A percentile compares a stretch with the other conserved stretches of the same genome.
Evolutionary conservation across 2,888 invertebrate genomes (phyloP).

Genomic region (Netelia melanura): DNA sequence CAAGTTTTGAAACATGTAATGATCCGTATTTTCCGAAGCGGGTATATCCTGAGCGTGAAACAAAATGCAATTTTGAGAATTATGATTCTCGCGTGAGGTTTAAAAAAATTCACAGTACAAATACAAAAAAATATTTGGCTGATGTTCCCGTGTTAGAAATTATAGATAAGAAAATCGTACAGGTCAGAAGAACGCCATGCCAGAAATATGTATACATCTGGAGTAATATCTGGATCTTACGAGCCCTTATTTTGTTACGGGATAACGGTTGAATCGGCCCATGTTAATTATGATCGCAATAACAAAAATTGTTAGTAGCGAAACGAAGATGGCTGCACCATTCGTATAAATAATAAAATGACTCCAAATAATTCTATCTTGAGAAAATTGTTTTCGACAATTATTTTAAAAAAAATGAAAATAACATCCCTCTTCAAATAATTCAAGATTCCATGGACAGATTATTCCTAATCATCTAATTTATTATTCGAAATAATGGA

Average conservation of each 20-base stretch:
- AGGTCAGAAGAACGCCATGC: constrained; percentile 81
- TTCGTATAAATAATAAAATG: background rate
- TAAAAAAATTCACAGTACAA: background rate
- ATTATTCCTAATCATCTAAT: too few relatives aligned
- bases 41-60: constrained; percentile 89
- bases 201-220: constrained; percentile 76
- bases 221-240: constrained; percentile 76
- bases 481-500: too few relatives aligned
- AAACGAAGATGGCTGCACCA: background rate
- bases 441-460: too few relatives aligned
- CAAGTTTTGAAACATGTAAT: constrained; percentile 92
- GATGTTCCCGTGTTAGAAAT: constrained; percentile 69
- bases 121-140: constrained; percentile 2
- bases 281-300: constrained; percentile 5
- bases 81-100: background rate
- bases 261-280: background rate
- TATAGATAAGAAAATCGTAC: constrained; percentile 23
- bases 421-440: background rate
- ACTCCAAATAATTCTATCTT: background rate
- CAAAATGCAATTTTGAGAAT: constrained; percentile 32
- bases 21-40: constrained; percentile 88
- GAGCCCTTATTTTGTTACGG: constrained; percentile 68
- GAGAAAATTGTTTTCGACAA: background rate
- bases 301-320: constrained; percentile 1
- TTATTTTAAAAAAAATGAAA: background rate